A percentile compares a stretch with the other conserved stretches of the same genome.
Conservation (phyloP, 35 echinoderm and acorn worm genomes). For the Ophiothrix spiculata region DNA sequence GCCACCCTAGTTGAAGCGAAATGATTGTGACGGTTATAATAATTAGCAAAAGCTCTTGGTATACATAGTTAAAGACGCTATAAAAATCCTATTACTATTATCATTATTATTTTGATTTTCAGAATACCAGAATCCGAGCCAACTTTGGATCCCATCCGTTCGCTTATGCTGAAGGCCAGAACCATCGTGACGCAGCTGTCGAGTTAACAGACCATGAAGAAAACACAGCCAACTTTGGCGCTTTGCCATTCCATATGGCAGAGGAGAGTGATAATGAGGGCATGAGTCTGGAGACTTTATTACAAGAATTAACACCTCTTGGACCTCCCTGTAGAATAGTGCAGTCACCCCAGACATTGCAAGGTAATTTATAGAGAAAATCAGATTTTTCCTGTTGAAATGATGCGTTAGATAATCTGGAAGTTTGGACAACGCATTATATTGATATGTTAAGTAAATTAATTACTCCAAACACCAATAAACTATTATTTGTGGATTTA, state of each 20-base stretch:
- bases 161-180: slow-evolving; percentile 60
- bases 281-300: background rate
- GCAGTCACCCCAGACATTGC: slow-evolving; percentile 14
- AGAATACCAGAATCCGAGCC: slow-evolving; percentile 74
- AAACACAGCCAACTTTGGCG: slow-evolving; percentile 71
- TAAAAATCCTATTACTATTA: too few species aligned
- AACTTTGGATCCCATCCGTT: slow-evolving; percentile 76
- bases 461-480: too few species aligned
- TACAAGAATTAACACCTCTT: background rate
- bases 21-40: background rate
- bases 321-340: slow-evolving; percentile 44
- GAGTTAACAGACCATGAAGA: slow-evolving; percentile 64
- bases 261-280: slow-evolving; percentile 57
- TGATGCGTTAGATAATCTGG: too few species aligned
- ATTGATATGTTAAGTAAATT: too few species aligned
- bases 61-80: too few species aligned
- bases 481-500: too few species aligned
- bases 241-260: slow-evolving; percentile 53
- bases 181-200: slow-evolving; percentile 57
- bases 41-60: slow-evolving; percentile 14
- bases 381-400: too few species aligned
- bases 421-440: too few species aligned
- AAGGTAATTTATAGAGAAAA: slow-evolving; percentile 11
- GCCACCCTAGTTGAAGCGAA: too few species aligned
- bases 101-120: background rate